Base-by-base conservation (phyloP, 1,140 invertebrate species). In the Chionoecetes opilio region DNA sequence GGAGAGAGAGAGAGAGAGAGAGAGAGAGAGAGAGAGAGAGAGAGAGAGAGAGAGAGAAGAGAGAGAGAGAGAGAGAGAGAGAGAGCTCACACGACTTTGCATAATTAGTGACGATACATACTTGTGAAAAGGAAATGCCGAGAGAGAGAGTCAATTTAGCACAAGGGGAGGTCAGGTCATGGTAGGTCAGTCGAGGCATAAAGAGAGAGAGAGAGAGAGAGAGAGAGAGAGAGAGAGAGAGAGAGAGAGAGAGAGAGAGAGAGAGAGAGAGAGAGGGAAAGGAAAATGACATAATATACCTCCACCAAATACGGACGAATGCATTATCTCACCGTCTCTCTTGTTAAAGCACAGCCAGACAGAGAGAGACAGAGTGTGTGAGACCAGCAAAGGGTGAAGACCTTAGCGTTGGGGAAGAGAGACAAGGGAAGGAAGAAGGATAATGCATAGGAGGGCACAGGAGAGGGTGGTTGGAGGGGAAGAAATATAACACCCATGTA, bases 261-360 rank as follows among this genome's bases (percentile, higher is more conserved):
- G 63, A 75, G 63, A 75, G 63, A 75, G 63, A 75, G 63, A 75
- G 63, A 75, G 63, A 75, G 63, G n/a, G 63, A 75, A 75, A 75
- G 63, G 63, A 75, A 75, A 75, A 75, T 75, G 63, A 75, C 63
- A 75, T 75, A 75, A 75, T 75, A 75, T 75, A 6, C n/a, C 63
- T n/a, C 21, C 63, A 21, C 63, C 63, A n/a, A n/a, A 6, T 75
- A 75, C n/a, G 63, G 63, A 26, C n/a, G 63, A 26, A n/a, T 75
- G 21, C 63, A n/a, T 75, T 75, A 75, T 75, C 63, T 75, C 63
- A 26, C n/a, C 63, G 63, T 75, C 63, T 75, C 21, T 75, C 63
- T 75, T 75, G 11, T 21, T 21, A 75, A 75, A 75, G 63, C 63
- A 75, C 8, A 75, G 63, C 26, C 21, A 75, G 63, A 75, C 63